Evolutionary conservation across 2,888 invertebrate genomes (phyloP).

Genomic region (Meloe dianella): DNA sequence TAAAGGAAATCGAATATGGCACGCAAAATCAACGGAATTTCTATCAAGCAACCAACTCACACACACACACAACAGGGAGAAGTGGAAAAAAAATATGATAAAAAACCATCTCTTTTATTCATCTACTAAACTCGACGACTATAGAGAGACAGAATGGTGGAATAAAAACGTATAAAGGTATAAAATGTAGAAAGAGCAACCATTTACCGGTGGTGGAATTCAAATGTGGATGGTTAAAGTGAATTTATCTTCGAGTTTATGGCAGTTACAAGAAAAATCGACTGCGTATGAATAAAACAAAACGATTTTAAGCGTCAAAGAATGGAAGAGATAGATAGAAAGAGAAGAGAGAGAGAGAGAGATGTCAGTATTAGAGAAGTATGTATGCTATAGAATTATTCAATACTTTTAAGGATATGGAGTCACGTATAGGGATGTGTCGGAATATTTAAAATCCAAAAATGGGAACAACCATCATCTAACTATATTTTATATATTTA

Average conservation of each 20-base stretch:
- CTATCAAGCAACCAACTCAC: background rate
- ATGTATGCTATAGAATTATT: constrained; percentile 53
- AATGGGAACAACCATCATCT: constrained; percentile 33
- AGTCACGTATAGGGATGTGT: constrained; percentile 54
- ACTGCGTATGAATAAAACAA: constrained; percentile 58
- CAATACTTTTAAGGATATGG: constrained; percentile 56
- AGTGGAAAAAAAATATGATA: background rate
- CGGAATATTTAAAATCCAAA: constrained; percentile 51
- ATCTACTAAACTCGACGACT: background rate
- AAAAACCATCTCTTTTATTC: background rate
- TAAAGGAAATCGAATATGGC: constrained; percentile 10
- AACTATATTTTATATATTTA: background rate
- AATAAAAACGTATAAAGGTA: constrained; percentile 6
- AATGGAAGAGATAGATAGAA: constrained; percentile 24
- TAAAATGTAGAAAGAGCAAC: constrained; percentile 13
- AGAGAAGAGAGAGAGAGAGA: background rate
- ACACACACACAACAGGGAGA: background rate
- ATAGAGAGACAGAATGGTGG: background rate
- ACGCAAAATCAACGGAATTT: background rate
- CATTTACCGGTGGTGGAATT: constrained; percentile 46
- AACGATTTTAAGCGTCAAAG: constrained; percentile 55
- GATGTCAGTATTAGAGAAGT: background rate
- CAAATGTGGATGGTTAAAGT: constrained; percentile 50
- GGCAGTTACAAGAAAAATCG: constrained; percentile 53
- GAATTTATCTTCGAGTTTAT: constrained; percentile 53